Base-by-base conservation (phyloP, 2,113 vertebrate species). In the Zingel zingel region DNA sequence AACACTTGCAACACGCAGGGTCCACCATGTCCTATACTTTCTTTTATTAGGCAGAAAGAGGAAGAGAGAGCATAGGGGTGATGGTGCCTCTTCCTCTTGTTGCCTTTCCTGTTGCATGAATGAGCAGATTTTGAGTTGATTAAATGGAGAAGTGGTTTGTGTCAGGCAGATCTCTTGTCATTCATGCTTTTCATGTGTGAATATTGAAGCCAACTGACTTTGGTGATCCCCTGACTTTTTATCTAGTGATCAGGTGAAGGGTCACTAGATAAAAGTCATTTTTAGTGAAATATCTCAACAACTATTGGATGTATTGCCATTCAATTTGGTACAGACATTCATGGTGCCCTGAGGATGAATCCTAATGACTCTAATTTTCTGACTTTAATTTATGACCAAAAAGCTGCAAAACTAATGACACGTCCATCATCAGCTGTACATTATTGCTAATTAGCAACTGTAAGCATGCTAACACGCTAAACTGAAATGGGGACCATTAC, bases 11-110 rank as follows among this genome's bases (percentile, higher is more conserved):
- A 86, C 73, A 84, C 2, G 18, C 18, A 1, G 21, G 2, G 59
- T 86, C 69, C 83, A 25, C 70, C 72, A 79, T 51, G 3, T 88
- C 62, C 66, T 74, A 5, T 51, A 73, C 76, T 63, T 64, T 81
- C 83, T 90, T 86, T 89, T 86, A 75, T 79, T 77, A 83, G 27
- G 47, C 75, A 82, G 56, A 88, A 92, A 90, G 83, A 77, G 85
- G 91, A 92, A 92, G 48, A 71, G 33, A 81, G 45, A 87, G 50
- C 13, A 59, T 72, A 58, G 39, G 2, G 54, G 15, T 47, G 10
- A 51, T 23, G n/a, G 11, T 77, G 82, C 85, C 79, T 77, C 89
- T 92, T 91, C 89, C 81, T 70, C 68, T 73, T 77, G 61, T 69
- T 78, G 39, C n/a, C 53, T 77, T n/a, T 86, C 79, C 81, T 83